phyloP scores from a whole-genome alignment of 2,888 invertebrate genomes.

The Epistrophella euchroma region DNA sequence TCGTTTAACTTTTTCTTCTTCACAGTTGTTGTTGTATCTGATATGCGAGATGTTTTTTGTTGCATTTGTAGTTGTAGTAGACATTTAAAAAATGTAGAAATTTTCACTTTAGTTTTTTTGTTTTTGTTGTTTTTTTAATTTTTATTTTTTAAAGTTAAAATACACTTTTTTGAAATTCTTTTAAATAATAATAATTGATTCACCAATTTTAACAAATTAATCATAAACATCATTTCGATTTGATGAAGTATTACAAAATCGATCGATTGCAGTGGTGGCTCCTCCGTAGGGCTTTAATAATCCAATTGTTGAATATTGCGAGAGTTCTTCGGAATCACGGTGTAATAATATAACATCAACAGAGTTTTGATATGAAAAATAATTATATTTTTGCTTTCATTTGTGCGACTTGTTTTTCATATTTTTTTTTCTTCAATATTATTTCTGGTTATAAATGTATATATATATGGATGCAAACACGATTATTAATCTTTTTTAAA shows the following conservation, averaged over 20 bases:
- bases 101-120: conserved; percentile 67
- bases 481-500: conserved; percentile 48
- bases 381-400: conserved; percentile 56
- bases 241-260: not conserved
- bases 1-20: conserved; percentile 69
- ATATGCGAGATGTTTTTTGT: conserved; percentile 40
- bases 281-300: conserved; percentile 6
- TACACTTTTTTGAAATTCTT: conserved; percentile 59
- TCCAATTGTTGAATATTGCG: conserved; percentile 60
- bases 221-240: conserved; percentile 54
- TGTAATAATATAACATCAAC: not conserved
- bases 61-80: conserved; percentile 66
- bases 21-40: conserved; percentile 36
- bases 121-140: not conserved
- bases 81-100: conserved; percentile 34
- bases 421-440: conserved; percentile 9
- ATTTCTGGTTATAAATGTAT: conserved; percentile 36
- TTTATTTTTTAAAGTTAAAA: conserved; percentile 55
- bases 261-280: not conserved
- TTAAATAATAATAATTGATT: conserved; percentile 53
- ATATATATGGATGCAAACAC: conserved; percentile 38
- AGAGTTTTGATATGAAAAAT: conserved; percentile 14
- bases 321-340: conserved; percentile 1
- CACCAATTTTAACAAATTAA: conserved; percentile 51
- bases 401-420: conserved; percentile 60